phyloP scores from a whole-genome alignment of 2,113 vertebrate species.

The Embiotoca jacksoni region DNA sequence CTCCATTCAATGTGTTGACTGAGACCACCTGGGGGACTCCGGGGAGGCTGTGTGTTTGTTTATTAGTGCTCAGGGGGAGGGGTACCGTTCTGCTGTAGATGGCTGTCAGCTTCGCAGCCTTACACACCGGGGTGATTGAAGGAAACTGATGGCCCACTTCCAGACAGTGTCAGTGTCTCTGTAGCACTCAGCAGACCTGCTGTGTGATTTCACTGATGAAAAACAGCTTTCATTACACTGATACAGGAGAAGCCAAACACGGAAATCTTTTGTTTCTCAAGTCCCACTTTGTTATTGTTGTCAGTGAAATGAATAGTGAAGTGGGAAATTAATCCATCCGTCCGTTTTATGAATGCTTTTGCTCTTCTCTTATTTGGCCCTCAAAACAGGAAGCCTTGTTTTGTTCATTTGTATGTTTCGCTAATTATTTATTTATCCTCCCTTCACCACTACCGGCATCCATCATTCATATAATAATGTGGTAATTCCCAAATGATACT shows the following conservation, averaged over 20 bases:
- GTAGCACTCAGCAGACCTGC: constrained; percentile 46
- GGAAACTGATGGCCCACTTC: constrained; percentile 74
- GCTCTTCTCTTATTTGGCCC: constrained; percentile 6
- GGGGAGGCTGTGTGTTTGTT: constrained; percentile 71
- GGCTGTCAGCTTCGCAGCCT: constrained; percentile 64
- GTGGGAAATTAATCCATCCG: constrained; percentile 24
- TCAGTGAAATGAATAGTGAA: constrained; percentile 35
- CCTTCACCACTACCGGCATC: constrained; percentile 43
- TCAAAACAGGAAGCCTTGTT: constrained; percentile 31
- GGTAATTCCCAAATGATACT: constrained; percentile 67
- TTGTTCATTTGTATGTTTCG: constrained; percentile 25
- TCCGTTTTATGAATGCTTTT: constrained; percentile 27
- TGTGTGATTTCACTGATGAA: constrained; percentile 65
- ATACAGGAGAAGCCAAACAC: constrained; percentile 66
- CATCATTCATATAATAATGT: constrained; percentile 68
- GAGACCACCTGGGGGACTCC: constrained; percentile 76
- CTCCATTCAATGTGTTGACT: constrained; percentile 74
- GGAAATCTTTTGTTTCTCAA: constrained; percentile 53
- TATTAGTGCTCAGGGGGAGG: constrained; percentile 63
- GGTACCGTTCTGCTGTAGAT: constrained; percentile 57
- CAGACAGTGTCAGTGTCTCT: constrained; percentile 76
- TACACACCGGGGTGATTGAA: constrained; percentile 77
- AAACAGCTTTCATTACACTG: constrained; percentile 67
- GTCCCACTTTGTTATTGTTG: constrained; percentile 47
- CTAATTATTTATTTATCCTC: constrained; percentile 72